These are phyloP conservation scores for Nycticebus coucang DNA, from an alignment of 2,113 vertebrate genomes.

Conservation along the genomic window DNA sequence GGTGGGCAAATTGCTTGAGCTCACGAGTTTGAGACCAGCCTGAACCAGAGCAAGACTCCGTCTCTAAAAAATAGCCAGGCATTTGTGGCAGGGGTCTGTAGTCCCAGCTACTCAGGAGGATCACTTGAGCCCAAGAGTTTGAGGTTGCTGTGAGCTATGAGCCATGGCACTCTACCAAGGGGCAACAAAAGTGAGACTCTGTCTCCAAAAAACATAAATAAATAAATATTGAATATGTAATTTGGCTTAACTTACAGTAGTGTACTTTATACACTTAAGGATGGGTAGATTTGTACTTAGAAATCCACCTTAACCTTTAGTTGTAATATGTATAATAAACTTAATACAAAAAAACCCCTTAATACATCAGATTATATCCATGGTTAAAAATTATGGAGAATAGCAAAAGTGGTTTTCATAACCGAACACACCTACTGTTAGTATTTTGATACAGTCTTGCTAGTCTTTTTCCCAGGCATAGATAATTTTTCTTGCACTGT, in stretches of 20 bases:
- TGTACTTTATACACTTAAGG: neutral
- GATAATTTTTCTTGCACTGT: neutral
- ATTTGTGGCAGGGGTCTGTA: too few relatives aligned
- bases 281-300: neutral
- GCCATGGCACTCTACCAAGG: too few relatives aligned
- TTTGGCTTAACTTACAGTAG: neutral
- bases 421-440: neutral
- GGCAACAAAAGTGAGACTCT: too few relatives aligned
- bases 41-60: too few relatives aligned
- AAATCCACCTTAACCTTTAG: slow-evolving; percentile 34
- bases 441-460: neutral
- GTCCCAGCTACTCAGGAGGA: too few relatives aligned
- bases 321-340: neutral
- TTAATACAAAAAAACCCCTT: neutral
- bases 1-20: too few relatives aligned
- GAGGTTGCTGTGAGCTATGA: too few relatives aligned
- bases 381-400: neutral
- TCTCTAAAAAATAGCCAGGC: too few relatives aligned
- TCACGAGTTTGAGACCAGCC: too few relatives aligned
- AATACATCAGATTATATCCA: neutral
- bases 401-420: neutral
- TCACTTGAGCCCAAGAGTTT: too few relatives aligned
- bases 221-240: neutral
- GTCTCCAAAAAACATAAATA: too few relatives aligned
- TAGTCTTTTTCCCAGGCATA: neutral